Base-by-base conservation (phyloP, 2,888 invertebrate species). In the Xanthia togata region DNA sequence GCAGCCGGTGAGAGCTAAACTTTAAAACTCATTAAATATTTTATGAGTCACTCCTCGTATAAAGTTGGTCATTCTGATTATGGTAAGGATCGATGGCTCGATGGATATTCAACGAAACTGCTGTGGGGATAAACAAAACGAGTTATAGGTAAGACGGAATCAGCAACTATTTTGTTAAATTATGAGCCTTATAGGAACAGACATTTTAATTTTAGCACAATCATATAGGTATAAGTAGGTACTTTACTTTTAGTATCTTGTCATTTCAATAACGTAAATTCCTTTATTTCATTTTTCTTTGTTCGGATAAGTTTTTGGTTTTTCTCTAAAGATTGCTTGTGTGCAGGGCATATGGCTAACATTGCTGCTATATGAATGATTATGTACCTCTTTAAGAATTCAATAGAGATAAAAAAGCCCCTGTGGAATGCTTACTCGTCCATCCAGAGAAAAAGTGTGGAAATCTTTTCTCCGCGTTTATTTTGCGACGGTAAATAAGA, bases 11-110 rank as follows among this genome's bases (percentile, higher is more conserved):
- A 67, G 57, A 77, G 60, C 31, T 53, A 64, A 75, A 69, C 67
- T 79, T 76, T 50, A 59, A 69, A 85, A 71, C 68, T 74, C 63
- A 78, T 82, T 68, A 70, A 85, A 74, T 74, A 79, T 82, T 78
- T 63, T 41, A 31, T 65, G 70, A 70, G 59, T 78, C 70, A 81
- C 23, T 72, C 26, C 17, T 60, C 35, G 67, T 72, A 44, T 70
- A 75, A 77, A 77, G 63, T 70, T 74, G n/a, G 26, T 63, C 11
- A 71, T 41, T 70, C 55, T 47, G 47, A 12, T 67, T 64, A 76
- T 62, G 35, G 23, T 50, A 35, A 23, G 38, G 3, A 59, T 23
- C 62, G 65, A 67, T 78, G 31, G 47, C 20, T 64, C 23, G 38
- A 38, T 38, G 38, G 38, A 41, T 11, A 26, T 23, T 47, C 50